These are phyloP conservation scores for Leucoraja erinaceus DNA, from an alignment of 2,113 vertebrate genomes.

Conservation along the genomic window DNA sequence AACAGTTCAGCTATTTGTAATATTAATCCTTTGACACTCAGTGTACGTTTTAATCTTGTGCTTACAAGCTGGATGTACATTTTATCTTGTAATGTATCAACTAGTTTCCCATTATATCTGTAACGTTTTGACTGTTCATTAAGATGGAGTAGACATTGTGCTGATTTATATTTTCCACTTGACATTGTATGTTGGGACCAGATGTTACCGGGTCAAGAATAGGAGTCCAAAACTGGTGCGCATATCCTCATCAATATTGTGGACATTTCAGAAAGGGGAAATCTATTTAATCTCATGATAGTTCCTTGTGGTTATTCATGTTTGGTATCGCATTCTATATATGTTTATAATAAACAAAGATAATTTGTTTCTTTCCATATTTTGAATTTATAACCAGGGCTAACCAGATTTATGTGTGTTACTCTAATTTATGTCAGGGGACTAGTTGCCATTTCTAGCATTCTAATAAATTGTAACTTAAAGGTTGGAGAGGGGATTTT, in stretches of 20 bases:
- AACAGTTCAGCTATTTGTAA: slow-evolving; percentile 28
- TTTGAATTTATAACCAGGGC: neutral
- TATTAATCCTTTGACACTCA: slow-evolving; percentile 30
- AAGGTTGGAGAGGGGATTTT: neutral
- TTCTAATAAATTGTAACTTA: slow-evolving; percentile 3
- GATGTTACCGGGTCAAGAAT: neutral
- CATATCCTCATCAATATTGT: neutral
- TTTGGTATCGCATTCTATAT: neutral
- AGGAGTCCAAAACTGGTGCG: neutral
- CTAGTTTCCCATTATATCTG: slow-evolving; percentile 23
- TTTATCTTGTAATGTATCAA: slow-evolving; percentile 35
- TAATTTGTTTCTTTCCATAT: neutral
- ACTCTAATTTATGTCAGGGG: neutral
- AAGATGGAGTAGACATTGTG: neutral
- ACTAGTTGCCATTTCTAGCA: neutral
- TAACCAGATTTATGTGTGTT: neutral
- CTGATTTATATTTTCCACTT: slow-evolving; percentile 23
- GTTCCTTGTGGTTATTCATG: neutral
- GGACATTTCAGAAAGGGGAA: neutral
- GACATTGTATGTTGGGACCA: slow-evolving; percentile 11
- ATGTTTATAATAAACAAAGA: neutral
- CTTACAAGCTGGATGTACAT: slow-evolving; percentile 7
- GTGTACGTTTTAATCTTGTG: slow-evolving; percentile 26
- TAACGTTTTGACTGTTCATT: slow-evolving; percentile 12
- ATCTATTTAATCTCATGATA: neutral